Evolutionary conservation across 2,888 invertebrate species (phyloP), one percentile per base, ranked within the genome.

Genomic region (Agrilus cyanescens): DNA sequence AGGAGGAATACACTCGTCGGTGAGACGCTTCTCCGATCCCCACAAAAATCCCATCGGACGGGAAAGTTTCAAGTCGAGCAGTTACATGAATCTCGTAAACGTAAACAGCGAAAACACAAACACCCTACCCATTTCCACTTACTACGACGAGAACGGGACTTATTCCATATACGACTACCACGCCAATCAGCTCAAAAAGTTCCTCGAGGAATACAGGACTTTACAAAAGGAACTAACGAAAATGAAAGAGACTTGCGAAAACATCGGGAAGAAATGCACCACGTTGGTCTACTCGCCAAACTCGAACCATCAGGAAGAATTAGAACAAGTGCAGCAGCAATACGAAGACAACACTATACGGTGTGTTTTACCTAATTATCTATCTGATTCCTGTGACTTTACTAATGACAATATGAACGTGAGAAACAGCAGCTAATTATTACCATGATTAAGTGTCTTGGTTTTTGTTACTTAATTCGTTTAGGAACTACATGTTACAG

Each of bases 191-290:
- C 66, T 86, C 48, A 85, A 85, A 57, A 74, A 80, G 43, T 86
- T 86, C 61, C 72, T 86, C 35, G 83, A 85, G 56, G 86, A 86
- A 59, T 86, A 86, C 58, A 74, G 84, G 52, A 79, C 73, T 53
- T 70, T 86, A 44, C 81, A 85, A 59, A 80, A 83, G 58, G 83
- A 86, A 61, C 67, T 86, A 49, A 82, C 82, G 45, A 78, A 80
- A 60, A 85, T 86, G 84, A 85, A 84, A 57, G 81, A 83, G 57
- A 82, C 82, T 15, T 78, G 84, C 57, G 83, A 84, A 52, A 80
- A 76, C 50, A 71, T 83, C 54, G 66, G 72, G 29, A 70, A 70
- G 25, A 25, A 25, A 25, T 25, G 25, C 10, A 25, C 25, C 38
- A 60, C 47, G 41, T 52, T 49, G 18, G 46, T 49, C 13, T 50